Evolutionary conservation across 2,797 vertebrate species (phyloP).

Genomic region (Sebastes taczanowskii): DNA sequence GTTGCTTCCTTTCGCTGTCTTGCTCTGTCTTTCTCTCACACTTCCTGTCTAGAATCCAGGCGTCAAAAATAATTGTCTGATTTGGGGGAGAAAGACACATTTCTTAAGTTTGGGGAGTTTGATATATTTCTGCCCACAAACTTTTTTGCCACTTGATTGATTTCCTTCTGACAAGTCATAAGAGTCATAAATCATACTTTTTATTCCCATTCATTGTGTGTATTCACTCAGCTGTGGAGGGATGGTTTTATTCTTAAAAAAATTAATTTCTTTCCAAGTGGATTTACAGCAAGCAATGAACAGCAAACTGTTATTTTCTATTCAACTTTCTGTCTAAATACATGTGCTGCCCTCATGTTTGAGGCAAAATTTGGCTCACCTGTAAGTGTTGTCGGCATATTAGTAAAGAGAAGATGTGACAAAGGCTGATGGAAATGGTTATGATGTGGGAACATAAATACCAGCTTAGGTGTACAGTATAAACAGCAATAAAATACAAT

Average conservation of each 20-base stretch:
- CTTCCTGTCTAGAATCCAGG: neutral
- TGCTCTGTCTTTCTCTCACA: neutral
- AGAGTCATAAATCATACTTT: neutral
- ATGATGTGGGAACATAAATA: neutral
- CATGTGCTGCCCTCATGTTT: neutral
- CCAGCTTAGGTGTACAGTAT: neutral
- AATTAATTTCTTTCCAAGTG: neutral
- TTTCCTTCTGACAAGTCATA: conserved; percentile 5
- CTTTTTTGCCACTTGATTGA: conserved; percentile 6
- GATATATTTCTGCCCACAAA: conserved; percentile 9
- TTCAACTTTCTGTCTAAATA: neutral
- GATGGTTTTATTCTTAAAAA: neutral
- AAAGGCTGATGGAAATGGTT: neutral
- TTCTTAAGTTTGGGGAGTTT: neutral
- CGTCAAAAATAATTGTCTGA: conserved; percentile 11
- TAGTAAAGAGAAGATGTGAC: neutral
- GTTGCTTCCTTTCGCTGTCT: neutral
- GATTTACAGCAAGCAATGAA: neutral
- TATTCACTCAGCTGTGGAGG: neutral
- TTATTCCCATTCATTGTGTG: neutral
- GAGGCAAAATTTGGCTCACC: neutral
- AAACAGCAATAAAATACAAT: neutral
- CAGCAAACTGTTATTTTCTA: neutral
- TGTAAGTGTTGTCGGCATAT: neutral
- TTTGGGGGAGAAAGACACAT: neutral